Base-by-base conservation (phyloP, 2,797 vertebrate species). In the Sylvilagus floridanus region DNA sequence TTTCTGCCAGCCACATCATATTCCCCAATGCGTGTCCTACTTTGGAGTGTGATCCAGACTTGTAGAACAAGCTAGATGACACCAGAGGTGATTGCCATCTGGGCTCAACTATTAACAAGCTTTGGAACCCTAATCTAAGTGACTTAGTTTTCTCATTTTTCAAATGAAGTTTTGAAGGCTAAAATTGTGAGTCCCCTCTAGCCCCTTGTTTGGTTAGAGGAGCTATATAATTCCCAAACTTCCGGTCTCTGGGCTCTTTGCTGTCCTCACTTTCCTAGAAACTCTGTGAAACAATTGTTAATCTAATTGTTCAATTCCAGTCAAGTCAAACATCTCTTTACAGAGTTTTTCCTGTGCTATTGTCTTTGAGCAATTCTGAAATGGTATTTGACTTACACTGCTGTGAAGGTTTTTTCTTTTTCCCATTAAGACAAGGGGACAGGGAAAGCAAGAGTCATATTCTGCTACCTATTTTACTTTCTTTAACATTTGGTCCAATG, bases 71-170 rank as follows among this genome's bases (percentile, higher is more conserved):
- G 16, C 4, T 60, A 26, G 32, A 17, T 75, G 21, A 63, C 83
- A 60, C 0, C 54, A 35, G 19, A 92, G 9, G 11, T 71, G 6
- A 17, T 68, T 84, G 84, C 22, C 35, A 54, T 83, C 21, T 68
- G 72, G 26, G 0, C 28, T 65, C 16, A 87, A 62, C 14, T 47
- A 72, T 60, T 42, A n/a, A 63, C 82, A 69, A 30, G 6, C 24
- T 32, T 78, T 66, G 63, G 87, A 79, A 91, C 8, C 37, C 63
- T 68, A 16, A 19, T 65, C 85, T 54, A 35, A 54, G 60, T 71
- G 16, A 4, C 52, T 62, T 12, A n/a, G n/a, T 65, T 91, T 95
- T 94, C 89, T 83, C 77, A 77, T 9, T 72, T 42, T 78, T 84
- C 68, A 84, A 66, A 62, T 62, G 57, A 87, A 93, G 90, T 57